Evolutionary conservation across 2,888 invertebrate species (phyloP).

Genomic region (Microctonus hyperodae): DNA sequence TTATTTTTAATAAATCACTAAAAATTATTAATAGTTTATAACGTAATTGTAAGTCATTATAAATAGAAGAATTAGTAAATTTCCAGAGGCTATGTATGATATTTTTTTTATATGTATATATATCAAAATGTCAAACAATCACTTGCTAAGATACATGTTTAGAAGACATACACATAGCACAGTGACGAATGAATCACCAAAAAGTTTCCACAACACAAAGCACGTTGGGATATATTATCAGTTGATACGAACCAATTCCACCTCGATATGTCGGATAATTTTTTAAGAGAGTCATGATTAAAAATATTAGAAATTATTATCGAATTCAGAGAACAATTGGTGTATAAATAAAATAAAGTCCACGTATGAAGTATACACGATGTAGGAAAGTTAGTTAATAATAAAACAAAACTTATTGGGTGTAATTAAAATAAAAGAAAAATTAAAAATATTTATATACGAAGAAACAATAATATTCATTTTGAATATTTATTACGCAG

Average conservation of each 20-base stretch:
- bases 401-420: too few species aligned
- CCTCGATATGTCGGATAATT: neutral
- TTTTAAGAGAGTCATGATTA: neutral
- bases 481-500: conserved; percentile 15
- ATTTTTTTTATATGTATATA: too few species aligned
- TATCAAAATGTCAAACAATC: conserved; percentile 31
- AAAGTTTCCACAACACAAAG: conserved; percentile 45
- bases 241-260: conserved; percentile 2
- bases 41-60: too few species aligned
- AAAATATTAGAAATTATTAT: neutral
- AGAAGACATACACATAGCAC: neutral
- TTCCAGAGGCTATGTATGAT: too few species aligned
- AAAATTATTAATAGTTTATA: neutral
- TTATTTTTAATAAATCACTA: neutral
- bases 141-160: neutral
- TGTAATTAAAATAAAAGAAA: neutral
- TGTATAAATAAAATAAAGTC: neutral
- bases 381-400: neutral
- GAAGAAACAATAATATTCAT: neutral
- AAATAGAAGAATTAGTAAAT: too few species aligned
- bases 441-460: neutral
- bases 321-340: neutral
- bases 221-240: neutral
- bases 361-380: neutral
- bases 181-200: conserved; percentile 46